A percentile compares a stretch with the other conserved stretches of the same genome.
These are phyloP conservation scores for Silurus aristotelis DNA, from an alignment of 2,797 vertebrate genomes.

Conservation along the genomic window DNA sequence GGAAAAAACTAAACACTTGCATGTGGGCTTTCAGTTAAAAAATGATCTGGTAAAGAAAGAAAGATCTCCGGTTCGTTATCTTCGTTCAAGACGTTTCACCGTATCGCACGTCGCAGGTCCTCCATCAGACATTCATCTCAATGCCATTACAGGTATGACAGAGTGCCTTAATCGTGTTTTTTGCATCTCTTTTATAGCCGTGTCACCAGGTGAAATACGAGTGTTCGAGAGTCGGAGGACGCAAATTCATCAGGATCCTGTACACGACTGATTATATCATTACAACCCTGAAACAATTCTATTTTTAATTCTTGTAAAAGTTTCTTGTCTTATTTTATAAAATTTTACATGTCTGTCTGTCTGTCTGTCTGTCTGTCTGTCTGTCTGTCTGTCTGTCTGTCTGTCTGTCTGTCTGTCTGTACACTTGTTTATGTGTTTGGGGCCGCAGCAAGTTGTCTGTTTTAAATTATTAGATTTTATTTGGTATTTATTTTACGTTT, in stretches of 20 bases:
- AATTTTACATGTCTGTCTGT: too few relatives aligned
- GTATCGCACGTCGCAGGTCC: neutral
- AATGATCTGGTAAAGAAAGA: neutral
- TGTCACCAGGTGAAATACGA: constrained; percentile 30
- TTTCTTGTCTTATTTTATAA: neutral
- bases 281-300: neutral
- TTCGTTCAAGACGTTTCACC: too few relatives aligned
- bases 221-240: constrained; percentile 3
- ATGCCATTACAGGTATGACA: constrained; percentile 40
- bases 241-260: constrained; percentile 41
- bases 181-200: constrained; percentile 41
- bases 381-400: too few relatives aligned
- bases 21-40: too few relatives aligned
- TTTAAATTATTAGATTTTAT: too few relatives aligned
- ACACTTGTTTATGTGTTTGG: too few relatives aligned
- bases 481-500: too few relatives aligned
- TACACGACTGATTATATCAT: neutral
- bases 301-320: neutral
- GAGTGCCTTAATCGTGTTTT: constrained; percentile 41
- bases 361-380: too few relatives aligned
- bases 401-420: too few relatives aligned
- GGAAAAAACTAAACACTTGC: neutral
- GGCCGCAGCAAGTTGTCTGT: too few relatives aligned
- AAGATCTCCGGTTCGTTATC: neutral
- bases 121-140: constrained; percentile 19